Conservation (phyloP, 2,797 vertebrate species). For the Acipenser oxyrinchus region DNA sequence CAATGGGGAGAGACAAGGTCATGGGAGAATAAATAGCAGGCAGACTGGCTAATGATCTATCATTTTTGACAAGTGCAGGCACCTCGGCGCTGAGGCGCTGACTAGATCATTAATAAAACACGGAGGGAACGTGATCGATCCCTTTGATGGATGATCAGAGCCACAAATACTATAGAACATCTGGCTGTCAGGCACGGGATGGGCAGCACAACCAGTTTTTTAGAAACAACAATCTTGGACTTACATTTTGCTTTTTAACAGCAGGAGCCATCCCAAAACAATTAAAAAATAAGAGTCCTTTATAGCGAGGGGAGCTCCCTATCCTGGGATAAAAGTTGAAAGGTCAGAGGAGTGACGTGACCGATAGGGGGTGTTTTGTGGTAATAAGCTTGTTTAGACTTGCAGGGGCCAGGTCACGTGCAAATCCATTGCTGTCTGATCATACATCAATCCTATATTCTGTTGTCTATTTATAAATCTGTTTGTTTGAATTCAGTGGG, state of each 20-base stretch:
- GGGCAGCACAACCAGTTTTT: background rate
- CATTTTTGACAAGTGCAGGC: constrained; percentile 77
- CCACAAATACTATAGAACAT: constrained; percentile 84
- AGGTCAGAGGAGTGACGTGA: no score
- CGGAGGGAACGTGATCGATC: constrained; percentile 75
- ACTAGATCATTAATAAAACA: constrained; percentile 91
- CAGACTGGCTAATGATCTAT: constrained; percentile 80
- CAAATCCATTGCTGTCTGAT: constrained; percentile 11
- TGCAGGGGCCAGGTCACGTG: background rate
- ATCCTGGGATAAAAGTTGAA: no score
- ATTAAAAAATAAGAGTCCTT: no score
- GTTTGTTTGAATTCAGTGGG: no score
- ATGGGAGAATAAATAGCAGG: constrained; percentile 87
- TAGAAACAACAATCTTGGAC: background rate
- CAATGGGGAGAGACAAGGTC: constrained; percentile 87
- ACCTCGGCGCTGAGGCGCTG: constrained; percentile 66
- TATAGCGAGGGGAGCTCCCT: no score
- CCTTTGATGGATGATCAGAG: constrained; percentile 82
- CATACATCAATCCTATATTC: no score
- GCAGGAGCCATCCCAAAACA: no score
- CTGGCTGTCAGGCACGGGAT: constrained; percentile 61
- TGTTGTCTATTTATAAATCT: no score
- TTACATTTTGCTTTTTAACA: no score
- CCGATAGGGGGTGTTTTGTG: no score
- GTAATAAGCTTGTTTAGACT: no score